Evolutionary conservation across 2,888 invertebrate species (phyloP).

Genomic region (Eudasyphora cyanicolor): DNA sequence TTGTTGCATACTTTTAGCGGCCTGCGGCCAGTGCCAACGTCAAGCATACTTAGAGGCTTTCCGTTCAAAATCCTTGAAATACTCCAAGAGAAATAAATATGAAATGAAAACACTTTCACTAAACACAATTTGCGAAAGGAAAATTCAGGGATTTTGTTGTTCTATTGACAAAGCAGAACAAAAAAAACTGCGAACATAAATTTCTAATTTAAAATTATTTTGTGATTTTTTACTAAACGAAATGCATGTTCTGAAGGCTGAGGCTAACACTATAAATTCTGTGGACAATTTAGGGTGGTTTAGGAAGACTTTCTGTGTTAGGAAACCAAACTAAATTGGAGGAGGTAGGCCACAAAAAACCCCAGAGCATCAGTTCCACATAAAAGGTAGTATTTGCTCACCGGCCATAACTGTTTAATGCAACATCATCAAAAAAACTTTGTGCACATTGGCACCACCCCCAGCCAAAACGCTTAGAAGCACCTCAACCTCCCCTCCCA

Average conservation of each 20-base stretch:
- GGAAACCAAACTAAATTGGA: background rate
- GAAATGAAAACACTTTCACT: too few species aligned
- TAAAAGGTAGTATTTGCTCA: constrained; percentile 30
- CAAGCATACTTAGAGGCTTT: constrained; percentile 1
- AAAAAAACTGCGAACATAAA: background rate
- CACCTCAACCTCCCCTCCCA: background rate
- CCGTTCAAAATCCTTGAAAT: background rate
- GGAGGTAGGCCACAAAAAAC: background rate
- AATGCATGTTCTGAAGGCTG: constrained; percentile 6
- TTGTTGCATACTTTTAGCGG: background rate
- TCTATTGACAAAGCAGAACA: background rate
- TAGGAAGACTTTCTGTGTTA: too few species aligned
- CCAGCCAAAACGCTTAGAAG: background rate
- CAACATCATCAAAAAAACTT: constrained; percentile 39
- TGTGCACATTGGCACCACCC: too few species aligned
- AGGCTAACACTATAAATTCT: too few species aligned
- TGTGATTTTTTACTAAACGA: constrained; percentile 34
- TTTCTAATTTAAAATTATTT: constrained; percentile 23
- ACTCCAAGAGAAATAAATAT: background rate
- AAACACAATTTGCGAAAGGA: too few species aligned
- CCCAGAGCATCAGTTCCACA: background rate
- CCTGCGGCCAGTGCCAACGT: too few species aligned
- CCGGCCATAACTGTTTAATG: constrained; percentile 20
- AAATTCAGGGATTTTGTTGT: background rate
- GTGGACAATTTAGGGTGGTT: background rate